Base-by-base conservation (phyloP, 2,797 vertebrate species). In the Potorous gilbertii region DNA sequence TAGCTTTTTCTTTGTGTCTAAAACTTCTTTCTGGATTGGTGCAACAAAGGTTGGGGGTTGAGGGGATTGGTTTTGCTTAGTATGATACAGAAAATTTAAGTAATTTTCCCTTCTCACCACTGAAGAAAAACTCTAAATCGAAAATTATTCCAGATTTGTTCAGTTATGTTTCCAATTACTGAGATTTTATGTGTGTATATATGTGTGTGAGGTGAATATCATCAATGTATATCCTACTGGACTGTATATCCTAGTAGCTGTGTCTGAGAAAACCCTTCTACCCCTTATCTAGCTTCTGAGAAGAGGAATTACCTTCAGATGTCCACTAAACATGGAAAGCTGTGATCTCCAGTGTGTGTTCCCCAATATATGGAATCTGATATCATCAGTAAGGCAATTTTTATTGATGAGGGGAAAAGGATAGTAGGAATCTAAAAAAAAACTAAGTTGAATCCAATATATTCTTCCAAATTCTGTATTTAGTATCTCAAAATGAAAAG, bases 271-370 rank as follows among this genome's bases (percentile, higher is more conserved):
- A 11, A 56, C 13, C 56, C 54, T 96, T 92, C 31, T 92, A 46
- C 40, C 21, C 18, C 28, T 52, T 94, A 40, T 55, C 89, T 28
- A 95, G 46, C 18, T 94, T 95, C 93, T 96, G 28, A 96, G 55
- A 96, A 27, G 92, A 94, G 8, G 54, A 93, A 89, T 46, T 55
- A 31, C 89, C 50, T 95, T 46, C 52, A 55, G 50, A 87, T 87
- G 40, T 87, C 2, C 40, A 87, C 74, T 87, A 46, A 87, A 9
- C 13, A 50, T 95, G 24, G 62, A 46, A 96, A 96, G 12, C 55
- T 96, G 81, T 96, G 21, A 96, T 97, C 91, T 94, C 31, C 96
- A 96, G 14, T 92, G 11, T 11, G 0, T 92, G 21, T 92, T 92
- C 95, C 56, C 94, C 1, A n/a, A 3, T 56, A 8, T 92, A 13